These are phyloP conservation scores for Thamnaconus septentrionalis DNA, from an alignment of 2,113 vertebrate species.

Conservation along the genomic window DNA sequence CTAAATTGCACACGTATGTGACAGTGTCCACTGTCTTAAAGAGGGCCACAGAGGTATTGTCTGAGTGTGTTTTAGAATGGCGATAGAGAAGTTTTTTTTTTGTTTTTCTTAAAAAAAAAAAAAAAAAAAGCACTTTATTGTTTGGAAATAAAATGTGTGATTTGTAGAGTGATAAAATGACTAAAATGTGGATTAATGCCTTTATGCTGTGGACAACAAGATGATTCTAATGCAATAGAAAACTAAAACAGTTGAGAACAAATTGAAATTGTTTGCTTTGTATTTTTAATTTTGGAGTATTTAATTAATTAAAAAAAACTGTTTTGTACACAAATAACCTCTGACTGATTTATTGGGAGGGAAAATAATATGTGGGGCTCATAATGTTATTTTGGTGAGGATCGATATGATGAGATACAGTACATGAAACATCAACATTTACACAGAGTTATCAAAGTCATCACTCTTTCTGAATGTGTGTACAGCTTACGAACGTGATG, in stretches of 20 bases:
- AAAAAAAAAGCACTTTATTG: conserved; percentile 76
- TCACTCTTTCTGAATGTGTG: too few relatives aligned
- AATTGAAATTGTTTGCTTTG: conserved; percentile 52
- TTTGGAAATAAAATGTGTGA: conserved; percentile 53
- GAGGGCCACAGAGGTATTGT: conserved; percentile 22
- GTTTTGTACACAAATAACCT: conserved; percentile 51
- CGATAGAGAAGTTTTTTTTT: conserved; percentile 39
- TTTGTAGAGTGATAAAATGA: conserved; percentile 41
- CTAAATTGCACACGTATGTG: conserved; percentile 28
- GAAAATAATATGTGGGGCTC: not conserved
- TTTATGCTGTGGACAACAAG: conserved; percentile 62
- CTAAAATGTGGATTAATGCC: conserved; percentile 47
- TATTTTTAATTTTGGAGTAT: conserved; percentile 59
- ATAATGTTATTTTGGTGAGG: too few relatives aligned
- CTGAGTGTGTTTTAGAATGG: conserved; percentile 29
- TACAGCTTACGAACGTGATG: too few relatives aligned
- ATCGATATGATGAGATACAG: too few relatives aligned
- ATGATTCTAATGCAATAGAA: conserved; percentile 68
- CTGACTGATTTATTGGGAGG: conserved; percentile 26
- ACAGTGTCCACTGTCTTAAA: conserved; percentile 31
- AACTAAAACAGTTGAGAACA: conserved; percentile 61
- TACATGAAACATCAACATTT: too few relatives aligned
- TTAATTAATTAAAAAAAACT: conserved; percentile 59
- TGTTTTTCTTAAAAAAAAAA: not conserved
- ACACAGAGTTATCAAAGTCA: too few relatives aligned